A percentile compares a stretch with the other conserved stretches of the same genome.
phyloP scores from a whole-genome alignment of 2,888 invertebrate species.

The Acronicta aceris region DNA sequence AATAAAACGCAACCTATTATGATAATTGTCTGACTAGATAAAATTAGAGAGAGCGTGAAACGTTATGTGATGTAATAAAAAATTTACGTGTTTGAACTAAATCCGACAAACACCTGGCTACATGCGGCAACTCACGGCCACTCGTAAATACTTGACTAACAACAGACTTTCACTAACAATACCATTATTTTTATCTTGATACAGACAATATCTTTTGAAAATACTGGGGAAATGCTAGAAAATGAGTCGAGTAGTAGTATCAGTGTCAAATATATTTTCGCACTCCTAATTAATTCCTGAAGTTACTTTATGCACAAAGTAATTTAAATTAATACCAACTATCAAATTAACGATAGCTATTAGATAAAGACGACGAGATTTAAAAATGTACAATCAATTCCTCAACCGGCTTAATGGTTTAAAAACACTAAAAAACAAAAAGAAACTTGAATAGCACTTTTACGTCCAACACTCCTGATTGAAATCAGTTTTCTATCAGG shows the following conservation, averaged over 20 bases:
- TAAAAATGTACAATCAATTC: slow-evolving; percentile 29
- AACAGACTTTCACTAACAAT: slow-evolving; percentile 55
- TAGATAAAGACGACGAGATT: slow-evolving; percentile 23
- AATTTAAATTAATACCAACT: slow-evolving; percentile 16
- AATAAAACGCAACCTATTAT: slow-evolving; percentile 32
- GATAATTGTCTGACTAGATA: slow-evolving; percentile 53
- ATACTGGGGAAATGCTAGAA: neutral
- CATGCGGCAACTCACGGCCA: slow-evolving; percentile 48
- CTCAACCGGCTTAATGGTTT: slow-evolving; percentile 37
- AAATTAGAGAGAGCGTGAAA: slow-evolving; percentile 62
- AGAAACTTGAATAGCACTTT: slow-evolving; percentile 54
- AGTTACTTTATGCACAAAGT: neutral
- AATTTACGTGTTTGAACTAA: slow-evolving; percentile 64
- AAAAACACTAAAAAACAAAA: slow-evolving; percentile 48
- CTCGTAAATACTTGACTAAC: slow-evolving; percentile 50
- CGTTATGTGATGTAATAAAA: slow-evolving; percentile 67
- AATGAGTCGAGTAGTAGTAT: neutral
- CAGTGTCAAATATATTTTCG: neutral
- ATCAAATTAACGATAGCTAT: slow-evolving; percentile 3
- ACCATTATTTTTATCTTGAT: neutral
- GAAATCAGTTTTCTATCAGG: slow-evolving; percentile 57
- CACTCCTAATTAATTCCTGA: neutral
- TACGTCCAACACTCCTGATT: slow-evolving; percentile 52
- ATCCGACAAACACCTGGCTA: slow-evolving; percentile 49
- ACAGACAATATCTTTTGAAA: neutral